phyloP scores from a whole-genome alignment of 2,888 invertebrate genomes.

The Eustalomyia histrio region DNA sequence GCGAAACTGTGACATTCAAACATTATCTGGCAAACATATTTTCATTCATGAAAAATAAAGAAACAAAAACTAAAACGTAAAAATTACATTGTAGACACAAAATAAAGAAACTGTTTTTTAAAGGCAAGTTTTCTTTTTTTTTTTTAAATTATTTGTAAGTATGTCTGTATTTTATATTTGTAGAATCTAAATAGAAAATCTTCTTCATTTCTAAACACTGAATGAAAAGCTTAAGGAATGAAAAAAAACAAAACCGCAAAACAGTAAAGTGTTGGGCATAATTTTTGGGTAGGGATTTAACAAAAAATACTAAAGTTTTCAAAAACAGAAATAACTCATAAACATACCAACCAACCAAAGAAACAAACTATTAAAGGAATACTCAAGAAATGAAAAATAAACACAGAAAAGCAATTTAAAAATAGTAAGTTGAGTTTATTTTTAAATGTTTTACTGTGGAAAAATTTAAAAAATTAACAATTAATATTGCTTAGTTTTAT shows the following conservation, averaged over 20 bases:
- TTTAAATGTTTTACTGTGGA: neutral
- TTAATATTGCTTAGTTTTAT: neutral
- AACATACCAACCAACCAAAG: constrained; percentile 33
- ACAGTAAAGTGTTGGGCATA: constrained; percentile 37
- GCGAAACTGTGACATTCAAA: constrained; percentile 37
- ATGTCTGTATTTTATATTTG: constrained; percentile 25
- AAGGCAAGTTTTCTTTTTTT: neutral
- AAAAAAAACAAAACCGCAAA: constrained; percentile 15
- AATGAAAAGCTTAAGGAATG: neutral
- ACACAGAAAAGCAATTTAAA: constrained; percentile 5
- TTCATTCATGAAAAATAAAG: constrained; percentile 55
- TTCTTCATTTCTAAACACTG: neutral
- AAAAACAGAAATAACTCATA: constrained; percentile 57
- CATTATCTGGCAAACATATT: constrained; percentile 23
- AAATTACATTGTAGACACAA: constrained; percentile 20
- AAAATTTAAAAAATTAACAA: neutral
- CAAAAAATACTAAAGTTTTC: constrained; percentile 38
- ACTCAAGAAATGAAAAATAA: neutral
- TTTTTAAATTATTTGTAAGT: neutral
- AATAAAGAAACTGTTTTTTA: neutral
- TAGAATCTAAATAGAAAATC: constrained; percentile 13
- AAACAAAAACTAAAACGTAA: constrained; percentile 8
- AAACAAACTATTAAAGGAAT: neutral
- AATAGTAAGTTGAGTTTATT: neutral
- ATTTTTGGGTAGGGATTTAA: constrained; percentile 3